Evolutionary conservation across 2,888 invertebrate genomes (phyloP).

Genomic region (Hydraecia micacea): DNA sequence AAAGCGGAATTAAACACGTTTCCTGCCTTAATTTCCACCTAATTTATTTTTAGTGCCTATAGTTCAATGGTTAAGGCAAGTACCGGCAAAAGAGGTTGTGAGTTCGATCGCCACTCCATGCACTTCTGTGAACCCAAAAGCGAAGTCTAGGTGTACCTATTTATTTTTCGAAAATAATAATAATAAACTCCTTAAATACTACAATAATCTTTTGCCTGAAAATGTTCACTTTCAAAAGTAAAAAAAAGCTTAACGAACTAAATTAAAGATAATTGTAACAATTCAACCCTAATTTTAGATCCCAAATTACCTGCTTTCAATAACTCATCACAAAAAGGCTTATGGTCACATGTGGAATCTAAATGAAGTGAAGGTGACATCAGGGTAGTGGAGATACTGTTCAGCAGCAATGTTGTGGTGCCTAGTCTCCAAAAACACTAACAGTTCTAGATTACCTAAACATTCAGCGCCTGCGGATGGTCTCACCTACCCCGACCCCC

Average conservation of each 20-base stretch:
- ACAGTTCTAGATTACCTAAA: neutral
- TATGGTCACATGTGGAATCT: no score
- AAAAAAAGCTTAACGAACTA: neutral
- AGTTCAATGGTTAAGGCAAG: neutral
- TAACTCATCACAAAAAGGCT: no score
- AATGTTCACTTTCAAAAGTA: neutral
- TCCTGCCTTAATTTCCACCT: neutral
- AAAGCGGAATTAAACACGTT: constrained; percentile 22
- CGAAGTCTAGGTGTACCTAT: neutral
- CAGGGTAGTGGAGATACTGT: neutral
- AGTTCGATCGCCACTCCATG: neutral
- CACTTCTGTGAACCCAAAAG: neutral
- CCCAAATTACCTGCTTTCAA: no score
- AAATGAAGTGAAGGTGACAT: neutral
- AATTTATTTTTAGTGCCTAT: neutral
- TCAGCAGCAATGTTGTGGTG: neutral
- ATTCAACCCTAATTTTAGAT: no score
- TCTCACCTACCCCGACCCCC: neutral
- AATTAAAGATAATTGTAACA: neutral
- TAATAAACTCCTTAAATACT: neutral
- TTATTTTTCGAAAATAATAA: neutral
- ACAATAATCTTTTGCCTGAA: neutral
- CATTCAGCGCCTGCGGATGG: neutral
- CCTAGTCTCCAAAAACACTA: neutral
- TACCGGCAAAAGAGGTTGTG: neutral